Evolutionary conservation across 2,888 invertebrate genomes (phyloP).

Genomic region (Electrophaes corylata): DNA sequence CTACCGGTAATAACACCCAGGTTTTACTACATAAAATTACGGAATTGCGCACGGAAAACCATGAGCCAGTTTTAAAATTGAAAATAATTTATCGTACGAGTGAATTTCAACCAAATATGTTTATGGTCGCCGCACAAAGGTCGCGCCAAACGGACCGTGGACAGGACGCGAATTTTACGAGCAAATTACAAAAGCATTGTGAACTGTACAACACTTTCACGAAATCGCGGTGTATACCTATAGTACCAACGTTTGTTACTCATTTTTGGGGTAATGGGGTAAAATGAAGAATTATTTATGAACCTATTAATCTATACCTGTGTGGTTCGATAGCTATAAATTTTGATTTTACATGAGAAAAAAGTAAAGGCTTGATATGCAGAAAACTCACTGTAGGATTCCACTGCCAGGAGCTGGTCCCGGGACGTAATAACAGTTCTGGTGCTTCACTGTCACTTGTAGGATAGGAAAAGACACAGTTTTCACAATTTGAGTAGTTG

Average conservation of each 20-base stretch:
- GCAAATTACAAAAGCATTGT: constrained; percentile 38
- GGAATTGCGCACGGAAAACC: constrained; percentile 7
- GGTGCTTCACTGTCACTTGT: no score
- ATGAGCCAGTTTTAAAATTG: constrained; percentile 23
- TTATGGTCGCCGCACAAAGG: constrained; percentile 37
- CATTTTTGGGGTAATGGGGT: constrained; percentile 5
- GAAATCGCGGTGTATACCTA: constrained; percentile 21
- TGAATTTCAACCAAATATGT: constrained; percentile 30
- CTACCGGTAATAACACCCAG: not conserved
- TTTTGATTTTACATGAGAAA: no score
- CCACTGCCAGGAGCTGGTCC: no score
- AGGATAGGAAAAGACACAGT: no score
- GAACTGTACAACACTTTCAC: constrained; percentile 35
- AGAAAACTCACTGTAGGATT: no score
- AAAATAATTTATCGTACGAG: constrained; percentile 27
- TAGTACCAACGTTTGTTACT: constrained; percentile 9
- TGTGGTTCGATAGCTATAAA: no score
- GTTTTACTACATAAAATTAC: constrained; percentile 11
- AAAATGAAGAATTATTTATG: not conserved
- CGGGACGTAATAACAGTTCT: no score
- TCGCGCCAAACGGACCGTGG: constrained; percentile 39
- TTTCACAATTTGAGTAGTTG: no score
- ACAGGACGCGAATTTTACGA: constrained; percentile 33
- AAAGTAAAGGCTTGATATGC: no score
- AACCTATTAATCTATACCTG: not conserved